Percentiles rank a stretch among this genome's conserved stretches.
Conservation (phyloP, 1,140 invertebrate species). For the Drosophila pruinosa region DNA sequence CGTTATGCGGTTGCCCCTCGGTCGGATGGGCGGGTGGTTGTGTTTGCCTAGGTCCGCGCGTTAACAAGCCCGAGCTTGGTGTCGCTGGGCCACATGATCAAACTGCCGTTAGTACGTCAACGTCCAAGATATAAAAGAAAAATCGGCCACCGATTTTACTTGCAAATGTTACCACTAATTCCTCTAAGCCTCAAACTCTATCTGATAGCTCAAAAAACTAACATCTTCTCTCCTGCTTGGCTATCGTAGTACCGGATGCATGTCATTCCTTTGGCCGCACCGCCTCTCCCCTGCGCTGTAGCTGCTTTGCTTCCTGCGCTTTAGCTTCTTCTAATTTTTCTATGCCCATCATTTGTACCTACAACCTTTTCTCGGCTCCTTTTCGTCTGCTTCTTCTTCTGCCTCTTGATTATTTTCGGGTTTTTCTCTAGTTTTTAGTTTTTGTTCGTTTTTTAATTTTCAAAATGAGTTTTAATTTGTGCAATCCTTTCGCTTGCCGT, state of each 20-base stretch:
- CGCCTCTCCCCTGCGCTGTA: neutral
- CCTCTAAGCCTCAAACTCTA: no score
- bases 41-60: no score
- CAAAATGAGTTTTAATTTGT: constrained; percentile 61
- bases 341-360: constrained; percentile 75
- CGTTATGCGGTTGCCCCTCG: no score
- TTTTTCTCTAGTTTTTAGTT: constrained; percentile 19
- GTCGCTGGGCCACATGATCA: no score
- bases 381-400: neutral
- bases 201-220: no score
- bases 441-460: constrained; percentile 1
- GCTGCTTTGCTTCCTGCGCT: constrained; percentile 40
- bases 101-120: no score
- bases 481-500: constrained; percentile 46
- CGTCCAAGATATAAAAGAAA: no score
- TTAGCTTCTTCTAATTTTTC: constrained; percentile 71
- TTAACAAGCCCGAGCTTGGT: no score
- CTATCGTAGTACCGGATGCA: constrained; percentile 79
- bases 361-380: constrained; percentile 29
- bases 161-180: no score
- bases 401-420: constrained; percentile 1
- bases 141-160: no score
- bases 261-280: constrained; percentile 62
- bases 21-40: no score
- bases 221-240: no score